Evolutionary conservation across 2,888 invertebrate species (phyloP), one percentile per base, ranked within the genome.

Genomic region (Eudemis profundana): DNA sequence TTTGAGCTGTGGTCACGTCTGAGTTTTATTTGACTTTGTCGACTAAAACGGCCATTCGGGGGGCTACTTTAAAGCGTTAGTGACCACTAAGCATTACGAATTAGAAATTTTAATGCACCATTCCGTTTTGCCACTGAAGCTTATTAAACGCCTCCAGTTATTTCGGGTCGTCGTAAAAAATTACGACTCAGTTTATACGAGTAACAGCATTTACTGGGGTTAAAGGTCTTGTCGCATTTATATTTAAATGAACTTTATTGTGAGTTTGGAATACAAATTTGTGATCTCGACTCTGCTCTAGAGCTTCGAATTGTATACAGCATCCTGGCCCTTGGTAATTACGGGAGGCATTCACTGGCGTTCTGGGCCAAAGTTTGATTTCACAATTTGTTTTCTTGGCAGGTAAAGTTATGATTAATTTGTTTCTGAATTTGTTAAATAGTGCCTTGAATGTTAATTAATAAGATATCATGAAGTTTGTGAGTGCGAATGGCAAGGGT

Each of bases 231-330:
- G 86, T 86, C 86, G 84, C 86, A 86, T 87, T 87, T 89, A 87
- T 88, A 89, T 89, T 87, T 87, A 89, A 89, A 89, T 89, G 82
- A 87, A 85, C 81, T 85, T 86, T 84, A 87, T 87, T 87, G 84
- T 86, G 87, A 86, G 84, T 72, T 79, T 78, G 83, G 87, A 89
- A 89, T 87, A 89, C 87, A 86, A 88, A 88, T 88, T 88, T 86
- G 86, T 79, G 86, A 86, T 84, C 84, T 80, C 82, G 71, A 83
- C 83, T 84, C 80, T 78, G 78, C 77, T 78, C 72, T 77, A 74
- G 72, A 77, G 77, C 78, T 80, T 75, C 75, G 77, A 83, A 83
- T 83, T 83, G 80, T 81, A 76, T 74, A 61, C 47, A 57, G 47
- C 51, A 56, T 56, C 61, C 65, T 56, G 51, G 51, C 51, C 59